Base-by-base conservation (phyloP, 2,888 invertebrate genomes). In the Euzophera pinguis region DNA sequence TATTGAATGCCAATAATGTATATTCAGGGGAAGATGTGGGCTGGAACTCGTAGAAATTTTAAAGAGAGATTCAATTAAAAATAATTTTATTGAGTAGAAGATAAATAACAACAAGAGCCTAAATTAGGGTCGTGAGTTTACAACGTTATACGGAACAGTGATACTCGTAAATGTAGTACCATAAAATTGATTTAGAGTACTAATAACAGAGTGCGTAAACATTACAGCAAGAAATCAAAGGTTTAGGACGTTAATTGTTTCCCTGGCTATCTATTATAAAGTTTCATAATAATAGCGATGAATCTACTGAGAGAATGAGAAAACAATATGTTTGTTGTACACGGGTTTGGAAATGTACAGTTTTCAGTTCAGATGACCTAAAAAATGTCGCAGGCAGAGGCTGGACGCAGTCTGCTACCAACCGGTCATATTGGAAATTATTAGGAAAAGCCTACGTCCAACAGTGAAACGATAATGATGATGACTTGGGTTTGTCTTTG, bases 101-200 rank as follows among this genome's bases (percentile, higher is more conserved):
- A 1, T 10, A 16, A 32, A 45, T 45, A 12, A n/a, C 32, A 16
- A 10, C 45, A 34, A 34, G 34, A 16, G 45, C 32, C 32, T 45
- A 34, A 16, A 45, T 32, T 45, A 34, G 45, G 32, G 16, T n/a
- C 32, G 6, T 32, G 32, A 9, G 45, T 16, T 45, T 45, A 34
- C 34, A 32, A 27, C 14, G 32, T 32, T 13, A 45, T 45, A 45
- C 16, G 45, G 32, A 45, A 38, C 38, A 38, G 12, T 38, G 38
- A 38, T 7, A 32, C 9, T 47, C 47, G 47, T 47, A 47, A 47
- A 35, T 34, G 10, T 22, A 39, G 13, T 8, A 14, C 14, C 38
- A 22, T 48, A 38, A 48, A 48, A 48, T 48, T 48, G 48, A 48
- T 48, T 48, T 48, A 48, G 13, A 2, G 22, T 7, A 12, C 37